Evolutionary conservation across 2,113 vertebrate genomes (phyloP), one percentile per base, ranked within the genome.

Genomic region (Vulpes ferrilata): DNA sequence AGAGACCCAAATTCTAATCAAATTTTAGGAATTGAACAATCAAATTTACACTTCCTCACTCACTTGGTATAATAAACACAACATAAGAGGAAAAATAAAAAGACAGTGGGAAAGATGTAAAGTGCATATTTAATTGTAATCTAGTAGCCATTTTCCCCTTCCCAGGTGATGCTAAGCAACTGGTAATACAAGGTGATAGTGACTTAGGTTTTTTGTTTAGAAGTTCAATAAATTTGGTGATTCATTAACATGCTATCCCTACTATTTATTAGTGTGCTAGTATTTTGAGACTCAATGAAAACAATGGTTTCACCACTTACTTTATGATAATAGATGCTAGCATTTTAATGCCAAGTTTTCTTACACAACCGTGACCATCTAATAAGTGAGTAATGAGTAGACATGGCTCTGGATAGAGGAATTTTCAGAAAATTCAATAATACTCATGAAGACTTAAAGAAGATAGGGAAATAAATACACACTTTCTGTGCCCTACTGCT

Each of bases 261-360:
- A 93, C 19, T 78, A 43, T 88, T 95, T 78, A 43, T 88, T 95
- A 55, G 81, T 71, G 8, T 60, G 38, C 43, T 80, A 78, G 8
- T 73, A 38, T 9, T 96, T 98, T 96, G 57, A 82, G 59, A 93
- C 55, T 95, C 67, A 48, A 17, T 96, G 55, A 97, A 98, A 57
- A 84, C 30, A 95, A 94, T 88, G 15, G 16, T 71, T 98, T 85
- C 57, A 88, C 12, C 0, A 5, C 64, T 95, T 81, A 62, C 91
- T 97, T 97, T 90, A 91, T 78, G 4, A 48, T 86, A 88, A 84
- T 23, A 95, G 32, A 62, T 64, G 13, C n/a, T 30, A 82, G 6
- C 9, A 2, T 15, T 98, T 95, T 94, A 92, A 96, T 84, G 60
- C 10, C 55, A 94, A 32, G 92, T 62, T 32, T 90, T 91, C 60